Percentiles rank a stretch among this genome's conserved stretches.
These are phyloP conservation scores for Falco berigora DNA, from an alignment of 2,797 vertebrate species.

Conservation along the genomic window DNA sequence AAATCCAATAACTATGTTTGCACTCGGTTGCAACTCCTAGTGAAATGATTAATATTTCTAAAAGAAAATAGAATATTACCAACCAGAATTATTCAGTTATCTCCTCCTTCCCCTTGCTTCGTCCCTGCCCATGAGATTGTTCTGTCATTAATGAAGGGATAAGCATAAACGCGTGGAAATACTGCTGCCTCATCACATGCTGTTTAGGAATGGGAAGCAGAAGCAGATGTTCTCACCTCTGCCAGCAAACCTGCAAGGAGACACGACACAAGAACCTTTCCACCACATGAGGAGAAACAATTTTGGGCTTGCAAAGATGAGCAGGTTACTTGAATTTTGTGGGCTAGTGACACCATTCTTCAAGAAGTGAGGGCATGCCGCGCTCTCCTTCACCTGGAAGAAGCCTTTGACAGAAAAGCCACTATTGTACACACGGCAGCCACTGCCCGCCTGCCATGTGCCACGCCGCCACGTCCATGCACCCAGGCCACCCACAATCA, in stretches of 20 bases:
- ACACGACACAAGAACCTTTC: not conserved
- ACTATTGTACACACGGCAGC: not conserved
- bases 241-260: not conserved
- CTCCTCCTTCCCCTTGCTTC: not conserved
- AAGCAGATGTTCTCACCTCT: not conserved
- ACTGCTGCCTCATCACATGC: rapidly evolving
- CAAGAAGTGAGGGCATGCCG: not conserved
- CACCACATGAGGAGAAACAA: not conserved
- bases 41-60: not conserved
- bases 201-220: not conserved
- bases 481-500: not conserved
- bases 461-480: not conserved
- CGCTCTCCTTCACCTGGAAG: not conserved
- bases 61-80: not conserved
- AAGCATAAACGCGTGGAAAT: not conserved
- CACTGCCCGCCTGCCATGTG: rapidly evolving
- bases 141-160: not conserved
- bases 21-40: not conserved
- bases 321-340: not conserved
- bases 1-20: not conserved
- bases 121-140: not conserved
- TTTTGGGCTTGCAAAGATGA: not conserved
- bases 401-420: not conserved
- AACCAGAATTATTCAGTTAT: not conserved
- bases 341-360: not conserved